A percentile compares a stretch with the other conserved stretches of the same genome.
Conservation (phyloP, 2,888 invertebrate species). For the Nomada hirtipes region DNA sequence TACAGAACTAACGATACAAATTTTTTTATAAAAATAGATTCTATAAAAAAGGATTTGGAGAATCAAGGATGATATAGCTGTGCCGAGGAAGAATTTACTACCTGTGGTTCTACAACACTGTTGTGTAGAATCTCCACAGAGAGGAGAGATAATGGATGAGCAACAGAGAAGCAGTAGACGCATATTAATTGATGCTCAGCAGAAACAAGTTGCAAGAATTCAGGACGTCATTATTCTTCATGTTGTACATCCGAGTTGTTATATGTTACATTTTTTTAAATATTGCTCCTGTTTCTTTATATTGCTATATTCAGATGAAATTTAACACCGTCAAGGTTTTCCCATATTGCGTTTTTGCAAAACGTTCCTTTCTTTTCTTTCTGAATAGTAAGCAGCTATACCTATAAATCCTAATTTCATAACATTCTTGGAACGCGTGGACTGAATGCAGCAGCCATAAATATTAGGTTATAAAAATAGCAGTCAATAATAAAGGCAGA, state of each 20-base stretch:
- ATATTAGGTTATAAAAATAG: neutral
- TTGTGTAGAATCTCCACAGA: too few species aligned
- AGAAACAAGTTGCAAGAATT: neutral
- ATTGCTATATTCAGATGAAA: neutral
- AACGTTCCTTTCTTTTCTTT: neutral
- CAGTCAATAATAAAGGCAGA: neutral
- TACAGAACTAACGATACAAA: too few species aligned
- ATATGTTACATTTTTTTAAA: neutral
- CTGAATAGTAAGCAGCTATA: too few species aligned
- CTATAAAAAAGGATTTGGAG: too few species aligned
- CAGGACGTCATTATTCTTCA: neutral
- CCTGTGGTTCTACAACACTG: neutral
- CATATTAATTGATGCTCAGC: neutral
- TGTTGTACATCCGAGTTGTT: neutral
- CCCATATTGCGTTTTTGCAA: neutral
- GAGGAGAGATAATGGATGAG: neutral
- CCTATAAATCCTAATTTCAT: neutral
- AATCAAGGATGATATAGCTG: too few species aligned
- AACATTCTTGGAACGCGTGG: neutral
- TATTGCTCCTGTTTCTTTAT: too few species aligned
- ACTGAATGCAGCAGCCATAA: constrained; percentile 3
- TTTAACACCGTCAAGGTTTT: neutral
- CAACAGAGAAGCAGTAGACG: neutral
- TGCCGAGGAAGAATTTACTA: neutral
- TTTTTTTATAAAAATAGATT: too few species aligned